Evolutionary conservation across 1,140 invertebrate species (phyloP).

Genomic region (Piezodorus guildinii): DNA sequence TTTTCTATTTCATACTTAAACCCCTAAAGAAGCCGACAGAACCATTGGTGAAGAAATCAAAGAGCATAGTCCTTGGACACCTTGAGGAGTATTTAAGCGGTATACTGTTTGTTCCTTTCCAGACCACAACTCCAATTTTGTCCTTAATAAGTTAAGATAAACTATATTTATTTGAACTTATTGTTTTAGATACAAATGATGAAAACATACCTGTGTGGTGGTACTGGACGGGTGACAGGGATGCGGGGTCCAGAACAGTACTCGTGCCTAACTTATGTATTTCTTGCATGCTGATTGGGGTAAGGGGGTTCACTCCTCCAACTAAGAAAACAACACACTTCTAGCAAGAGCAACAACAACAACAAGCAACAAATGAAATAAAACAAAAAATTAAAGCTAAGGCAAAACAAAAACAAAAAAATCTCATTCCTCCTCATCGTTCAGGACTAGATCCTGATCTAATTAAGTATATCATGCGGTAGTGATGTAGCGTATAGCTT

Average conservation of each 20-base stretch:
- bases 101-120: too few relatives aligned
- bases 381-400: constrained; percentile 11
- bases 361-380: constrained; percentile 21
- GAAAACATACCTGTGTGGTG: constrained; percentile 25
- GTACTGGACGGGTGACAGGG: constrained; percentile 28
- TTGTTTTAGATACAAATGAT: too few relatives aligned
- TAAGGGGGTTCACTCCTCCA: constrained; percentile 58
- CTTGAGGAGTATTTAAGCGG: too few relatives aligned
- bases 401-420: background rate
- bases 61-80: too few relatives aligned
- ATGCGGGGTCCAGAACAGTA: constrained; percentile 26
- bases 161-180: too few relatives aligned
- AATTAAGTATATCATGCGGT: background rate
- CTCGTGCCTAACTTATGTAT: constrained; percentile 38
- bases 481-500: constrained; percentile 31
- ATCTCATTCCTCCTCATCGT: too few relatives aligned
- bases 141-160: too few relatives aligned
- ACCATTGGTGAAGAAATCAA: too few relatives aligned
- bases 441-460: too few relatives aligned
- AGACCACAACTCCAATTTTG: too few relatives aligned
- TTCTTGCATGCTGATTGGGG: constrained; percentile 67
- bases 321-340: constrained; percentile 30
- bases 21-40: too few relatives aligned
- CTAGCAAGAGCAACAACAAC: constrained; percentile 15
- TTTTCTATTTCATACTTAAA: too few relatives aligned